These are phyloP conservation scores for Exaiptasia diaphana DNA, from an alignment of 64 coral and sea anemone species.

Conservation along the genomic window DNA sequence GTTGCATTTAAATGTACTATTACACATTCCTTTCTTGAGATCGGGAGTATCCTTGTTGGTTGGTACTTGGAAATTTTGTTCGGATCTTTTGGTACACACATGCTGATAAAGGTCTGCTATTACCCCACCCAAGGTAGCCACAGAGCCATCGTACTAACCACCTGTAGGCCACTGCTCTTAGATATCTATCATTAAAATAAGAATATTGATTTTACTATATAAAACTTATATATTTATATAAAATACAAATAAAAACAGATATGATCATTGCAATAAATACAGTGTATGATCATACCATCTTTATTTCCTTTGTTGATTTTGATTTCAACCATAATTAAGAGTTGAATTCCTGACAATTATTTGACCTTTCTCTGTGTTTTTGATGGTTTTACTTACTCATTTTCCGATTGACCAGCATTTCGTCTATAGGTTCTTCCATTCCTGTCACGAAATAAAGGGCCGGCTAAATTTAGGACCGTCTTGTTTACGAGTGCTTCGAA, in stretches of 20 bases:
- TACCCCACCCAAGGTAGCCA: conserved; percentile 57
- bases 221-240: background rate
- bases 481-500: conserved; percentile 8
- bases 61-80: conserved; percentile 21
- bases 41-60: background rate
- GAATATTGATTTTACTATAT: background rate
- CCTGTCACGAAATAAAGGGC: conserved; percentile 16
- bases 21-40: background rate
- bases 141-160: conserved; percentile 59
- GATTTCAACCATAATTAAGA: too few species aligned
- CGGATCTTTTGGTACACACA: conserved; percentile 52
- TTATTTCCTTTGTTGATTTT: too few species aligned
- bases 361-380: too few species aligned
- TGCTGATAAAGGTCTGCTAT: conserved; percentile 54
- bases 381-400: conserved; percentile 50
- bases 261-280: background rate
- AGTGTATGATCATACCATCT: too few species aligned
- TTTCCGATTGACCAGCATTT: conserved; percentile 3
- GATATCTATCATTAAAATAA: conserved; percentile 29
- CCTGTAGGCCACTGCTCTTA: conserved; percentile 67
- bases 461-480: conserved; percentile 14
- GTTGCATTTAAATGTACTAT: background rate
- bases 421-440: conserved; percentile 30
- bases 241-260: too few species aligned
- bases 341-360: too few species aligned